phyloP scores from a whole-genome alignment of 2,797 vertebrate species.

The Malurus leucopterus region DNA sequence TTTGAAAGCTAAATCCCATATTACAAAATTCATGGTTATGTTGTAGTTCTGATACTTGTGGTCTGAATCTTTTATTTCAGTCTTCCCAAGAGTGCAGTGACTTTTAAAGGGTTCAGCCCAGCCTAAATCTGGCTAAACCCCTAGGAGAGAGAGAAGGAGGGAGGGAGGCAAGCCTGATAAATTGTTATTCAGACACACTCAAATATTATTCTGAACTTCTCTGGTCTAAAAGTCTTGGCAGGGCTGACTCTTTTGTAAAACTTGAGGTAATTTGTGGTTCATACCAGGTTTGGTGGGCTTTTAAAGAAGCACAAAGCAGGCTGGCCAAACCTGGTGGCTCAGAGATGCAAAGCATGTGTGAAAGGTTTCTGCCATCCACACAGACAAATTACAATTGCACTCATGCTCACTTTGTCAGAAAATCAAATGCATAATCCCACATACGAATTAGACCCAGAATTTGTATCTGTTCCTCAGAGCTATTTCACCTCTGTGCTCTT shows the following conservation, averaged over 20 bases:
- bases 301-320: not conserved
- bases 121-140: fast-evolving
- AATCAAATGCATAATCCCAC: fast-evolving
- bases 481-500: not conserved
- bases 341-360: not conserved
- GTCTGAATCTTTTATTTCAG: not conserved
- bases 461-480: not conserved
- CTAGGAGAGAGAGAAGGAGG: not conserved
- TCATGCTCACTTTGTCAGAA: not conserved
- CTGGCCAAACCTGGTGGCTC: not conserved
- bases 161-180: not conserved
- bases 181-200: not conserved
- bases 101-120: not conserved
- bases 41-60: not conserved
- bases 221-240: not conserved
- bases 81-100: not conserved
- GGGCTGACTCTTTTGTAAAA: not conserved
- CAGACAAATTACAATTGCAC: not conserved
- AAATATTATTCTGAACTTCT: not conserved
- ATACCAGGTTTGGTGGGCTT: not conserved
- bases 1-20: not conserved
- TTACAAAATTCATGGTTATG: not conserved
- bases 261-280: not conserved
- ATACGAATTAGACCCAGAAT: not conserved
- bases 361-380: not conserved